phyloP scores from a whole-genome alignment of 2,113 vertebrate species.

The pig (Sus scrofa) region DNA sequence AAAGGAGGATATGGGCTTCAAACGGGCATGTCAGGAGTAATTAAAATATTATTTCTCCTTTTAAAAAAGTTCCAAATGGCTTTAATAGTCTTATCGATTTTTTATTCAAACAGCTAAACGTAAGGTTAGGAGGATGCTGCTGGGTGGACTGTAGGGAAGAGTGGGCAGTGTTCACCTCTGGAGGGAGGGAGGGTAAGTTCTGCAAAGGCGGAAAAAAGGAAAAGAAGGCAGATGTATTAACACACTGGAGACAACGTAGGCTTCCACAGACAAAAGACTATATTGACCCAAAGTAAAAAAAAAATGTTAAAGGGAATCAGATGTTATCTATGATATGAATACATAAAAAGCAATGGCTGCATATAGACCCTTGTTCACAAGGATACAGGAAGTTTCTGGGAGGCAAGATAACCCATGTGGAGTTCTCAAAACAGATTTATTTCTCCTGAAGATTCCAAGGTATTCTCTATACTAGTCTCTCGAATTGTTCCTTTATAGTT shows the following conservation, averaged over 20 bases:
- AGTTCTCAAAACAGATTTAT: neutral
- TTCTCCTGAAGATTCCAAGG: neutral
- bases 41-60: slow-evolving; percentile 86
- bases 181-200: neutral
- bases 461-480: neutral
- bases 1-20: slow-evolving; percentile 90
- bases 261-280: neutral
- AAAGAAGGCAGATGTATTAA: neutral
- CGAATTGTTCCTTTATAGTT: neutral
- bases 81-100: slow-evolving; percentile 66
- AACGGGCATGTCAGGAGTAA: slow-evolving; percentile 90
- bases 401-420: neutral
- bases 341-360: neutral
- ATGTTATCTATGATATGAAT: neutral
- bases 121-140: neutral
- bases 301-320: neutral
- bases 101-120: slow-evolving; percentile 46
- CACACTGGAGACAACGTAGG: neutral
- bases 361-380: neutral
- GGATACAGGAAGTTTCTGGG: neutral
- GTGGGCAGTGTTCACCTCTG: neutral
- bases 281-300: neutral
- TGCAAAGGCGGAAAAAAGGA: neutral
- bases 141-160: neutral
- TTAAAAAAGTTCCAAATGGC: slow-evolving; percentile 67